Evolutionary conservation across 2,888 invertebrate species (phyloP), one percentile per base, ranked within the genome.

Genomic region (Diarsia mendica): DNA sequence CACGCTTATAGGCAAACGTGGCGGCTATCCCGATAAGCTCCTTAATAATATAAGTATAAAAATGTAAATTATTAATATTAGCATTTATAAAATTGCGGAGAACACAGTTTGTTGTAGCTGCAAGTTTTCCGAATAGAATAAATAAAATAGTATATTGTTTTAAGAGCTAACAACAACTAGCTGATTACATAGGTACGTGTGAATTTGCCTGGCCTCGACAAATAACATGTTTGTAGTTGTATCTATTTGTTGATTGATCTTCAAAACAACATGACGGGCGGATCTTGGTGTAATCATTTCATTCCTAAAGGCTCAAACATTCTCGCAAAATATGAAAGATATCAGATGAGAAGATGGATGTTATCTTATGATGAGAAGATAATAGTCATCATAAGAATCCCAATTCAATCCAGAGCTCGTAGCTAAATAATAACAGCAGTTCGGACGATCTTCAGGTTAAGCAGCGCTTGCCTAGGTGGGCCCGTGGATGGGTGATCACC

Each of bases 211-310:
- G 65, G 28, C 60, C 48, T 33, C 48, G 65, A 68, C 60, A 65
- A 58, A 53, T n/a, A 49, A 72, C 28, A 46, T 23, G 15, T 20
- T 44, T 53, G 13, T 60, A 68, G 18, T 44, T 53, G 13, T 60
- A 68, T 33, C 13, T n/a, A 72, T 67, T 51, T 48, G n/a, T 63
- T 58, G 58, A 60, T 63, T 55, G 61, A 73, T 67, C 20, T 75
- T 61, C 48, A 79, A 60, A 79, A 74, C 79, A 79, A 79, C 51
- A 75, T 75, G 67, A 78, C 72, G 53, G 28, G 39, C 65, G 23
- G 28, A 60, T 46, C 28, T 53, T 39, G n/a, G 33, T 77, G 66
- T 15, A 13, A 72, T 67, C 23, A 44, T 51, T 66, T 46, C 9
- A 46, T 55, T 44, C 18, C 13, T n/a, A 9, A 33, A 70, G 13